Conservation (phyloP, 30 jellyfish, hydroid and myxozoan species). For the Nemopilema nomurai region DNA sequence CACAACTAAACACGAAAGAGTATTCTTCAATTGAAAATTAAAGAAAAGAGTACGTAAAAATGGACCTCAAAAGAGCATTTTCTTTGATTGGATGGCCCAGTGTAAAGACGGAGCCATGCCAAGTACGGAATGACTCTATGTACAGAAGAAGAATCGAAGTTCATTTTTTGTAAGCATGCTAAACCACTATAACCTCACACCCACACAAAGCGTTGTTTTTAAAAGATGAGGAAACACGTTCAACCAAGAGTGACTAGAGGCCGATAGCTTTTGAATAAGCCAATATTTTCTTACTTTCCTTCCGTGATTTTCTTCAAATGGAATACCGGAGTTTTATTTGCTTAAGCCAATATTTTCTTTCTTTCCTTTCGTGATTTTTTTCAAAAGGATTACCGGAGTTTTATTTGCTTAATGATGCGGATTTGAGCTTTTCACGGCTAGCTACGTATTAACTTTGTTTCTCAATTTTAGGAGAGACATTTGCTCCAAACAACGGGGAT, state of each 20-base stretch:
- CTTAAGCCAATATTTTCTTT: no score
- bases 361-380: no score
- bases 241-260: background rate
- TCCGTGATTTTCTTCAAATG: no score
- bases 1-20: no score
- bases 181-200: background rate
- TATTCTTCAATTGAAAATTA: no score
- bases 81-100: no score
- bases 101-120: background rate
- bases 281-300: no score
- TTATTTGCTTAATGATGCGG: background rate
- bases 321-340: no score
- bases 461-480: slow-evolving; percentile 60
- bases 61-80: no score
- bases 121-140: background rate
- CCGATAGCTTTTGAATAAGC: no score
- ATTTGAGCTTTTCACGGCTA: background rate
- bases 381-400: background rate
- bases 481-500: slow-evolving; percentile 74
- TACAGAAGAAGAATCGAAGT: background rate
- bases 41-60: no score
- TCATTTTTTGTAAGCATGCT: background rate
- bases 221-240: background rate
- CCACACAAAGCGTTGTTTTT: background rate
- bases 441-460: background rate